A percentile compares a stretch with the other conserved stretches of the same genome.
Conservation (phyloP, 2,113 vertebrate species). For the Cyphomyrus plagiostoma region DNA sequence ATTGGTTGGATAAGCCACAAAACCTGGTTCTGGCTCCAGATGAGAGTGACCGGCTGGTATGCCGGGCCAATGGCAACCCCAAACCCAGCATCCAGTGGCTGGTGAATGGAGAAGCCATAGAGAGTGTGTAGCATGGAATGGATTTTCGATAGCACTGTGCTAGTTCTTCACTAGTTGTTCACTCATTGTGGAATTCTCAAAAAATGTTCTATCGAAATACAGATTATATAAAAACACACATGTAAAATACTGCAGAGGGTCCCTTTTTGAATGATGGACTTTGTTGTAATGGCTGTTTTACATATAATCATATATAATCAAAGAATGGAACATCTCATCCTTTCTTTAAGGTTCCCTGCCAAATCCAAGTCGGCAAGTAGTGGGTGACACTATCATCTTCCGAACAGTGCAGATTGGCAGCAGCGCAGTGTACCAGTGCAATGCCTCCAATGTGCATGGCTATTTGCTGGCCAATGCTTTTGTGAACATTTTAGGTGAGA, state of each 20-base stretch:
- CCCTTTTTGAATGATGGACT: background rate
- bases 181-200: background rate
- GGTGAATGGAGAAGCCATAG: conserved; percentile 77
- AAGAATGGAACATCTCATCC: background rate
- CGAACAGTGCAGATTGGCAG: conserved; percentile 83
- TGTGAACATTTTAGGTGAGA: conserved; percentile 81
- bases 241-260: background rate
- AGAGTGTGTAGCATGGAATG: conserved; percentile 58
- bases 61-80: conserved; percentile 89
- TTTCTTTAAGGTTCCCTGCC: conserved; percentile 53
- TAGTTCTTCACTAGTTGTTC: background rate
- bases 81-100: conserved; percentile 89
- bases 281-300: background rate
- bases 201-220: background rate
- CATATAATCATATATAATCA: background rate
- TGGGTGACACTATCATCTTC: conserved; percentile 87
- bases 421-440: conserved; percentile 92
- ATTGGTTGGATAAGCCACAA: conserved; percentile 86
- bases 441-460: conserved; percentile 89
- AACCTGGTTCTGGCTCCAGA: conserved; percentile 86
- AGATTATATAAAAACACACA: background rate
- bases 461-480: conserved; percentile 93
- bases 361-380: conserved; percentile 70
- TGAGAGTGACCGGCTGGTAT: conserved; percentile 81
- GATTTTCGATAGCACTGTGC: background rate